Conservation (phyloP, 1,140 invertebrate genomes). For the Arion vulgaris region DNA sequence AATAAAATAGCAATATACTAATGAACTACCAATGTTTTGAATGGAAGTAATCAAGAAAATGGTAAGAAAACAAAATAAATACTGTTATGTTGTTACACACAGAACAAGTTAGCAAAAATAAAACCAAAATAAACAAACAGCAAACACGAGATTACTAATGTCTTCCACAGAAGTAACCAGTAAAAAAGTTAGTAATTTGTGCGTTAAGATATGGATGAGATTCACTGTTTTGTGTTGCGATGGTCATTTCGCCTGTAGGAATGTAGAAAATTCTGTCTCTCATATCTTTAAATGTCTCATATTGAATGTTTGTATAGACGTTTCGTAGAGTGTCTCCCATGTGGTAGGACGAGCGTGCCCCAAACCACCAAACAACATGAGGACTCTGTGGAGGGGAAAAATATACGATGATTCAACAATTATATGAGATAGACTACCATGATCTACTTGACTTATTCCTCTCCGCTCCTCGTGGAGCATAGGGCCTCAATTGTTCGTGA, state of each 20-base stretch:
- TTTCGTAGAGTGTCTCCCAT: neutral
- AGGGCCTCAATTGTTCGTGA: too few relatives aligned
- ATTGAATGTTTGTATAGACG: neutral
- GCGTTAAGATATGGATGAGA: neutral
- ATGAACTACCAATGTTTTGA: too few relatives aligned
- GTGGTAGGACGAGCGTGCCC: neutral
- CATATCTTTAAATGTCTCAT: neutral
- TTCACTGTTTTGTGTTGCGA: neutral
- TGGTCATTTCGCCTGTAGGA: neutral
- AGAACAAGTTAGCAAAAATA: too few relatives aligned
- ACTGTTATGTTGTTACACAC: too few relatives aligned
- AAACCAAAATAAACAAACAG: too few relatives aligned
- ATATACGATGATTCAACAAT: too few relatives aligned
- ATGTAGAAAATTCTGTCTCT: neutral
- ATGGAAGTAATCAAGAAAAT: too few relatives aligned
- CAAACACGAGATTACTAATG: neutral
- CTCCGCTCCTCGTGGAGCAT: too few relatives aligned
- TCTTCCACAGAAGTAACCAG: neutral
- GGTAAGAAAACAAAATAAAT: too few relatives aligned
- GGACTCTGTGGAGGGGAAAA: neutral
- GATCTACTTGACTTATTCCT: too few relatives aligned
- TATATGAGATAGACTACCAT: too few relatives aligned
- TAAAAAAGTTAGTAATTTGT: neutral
- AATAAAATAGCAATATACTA: too few relatives aligned
- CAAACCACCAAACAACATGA: neutral